Conservation (phyloP, 1,140 invertebrate genomes). For the Harlomillsia oculata region DNA sequence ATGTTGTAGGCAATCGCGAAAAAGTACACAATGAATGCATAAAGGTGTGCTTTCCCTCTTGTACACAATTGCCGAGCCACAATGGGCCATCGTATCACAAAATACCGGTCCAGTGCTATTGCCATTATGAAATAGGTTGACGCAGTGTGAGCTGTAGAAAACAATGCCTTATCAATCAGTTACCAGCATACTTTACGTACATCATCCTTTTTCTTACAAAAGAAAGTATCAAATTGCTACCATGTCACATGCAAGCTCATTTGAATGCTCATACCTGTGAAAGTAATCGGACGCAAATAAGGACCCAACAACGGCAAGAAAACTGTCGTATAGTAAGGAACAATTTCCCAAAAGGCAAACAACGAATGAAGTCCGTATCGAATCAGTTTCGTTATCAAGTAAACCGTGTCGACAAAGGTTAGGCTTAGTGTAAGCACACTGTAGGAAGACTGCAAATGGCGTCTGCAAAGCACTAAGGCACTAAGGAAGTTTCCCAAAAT, state of each 20-base stretch:
- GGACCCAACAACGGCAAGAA: constrained; percentile 15
- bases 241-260: not conserved
- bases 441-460: constrained; percentile 13
- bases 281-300: constrained; percentile 17
- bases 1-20: constrained; percentile 19
- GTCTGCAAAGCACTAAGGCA: constrained; percentile 9
- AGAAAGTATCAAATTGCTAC: not conserved
- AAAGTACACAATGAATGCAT: not conserved
- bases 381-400: constrained; percentile 14
- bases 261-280: constrained; percentile 12
- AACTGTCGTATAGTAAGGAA: not conserved
- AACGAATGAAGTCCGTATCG: constrained; percentile 13
- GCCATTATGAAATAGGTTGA: constrained; percentile 22
- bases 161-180: not conserved
- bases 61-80: constrained; percentile 11
- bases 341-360: constrained; percentile 6
- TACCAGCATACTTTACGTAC: not conserved
- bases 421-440: constrained; percentile 15
- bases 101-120: constrained; percentile 21
- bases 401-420: constrained; percentile 12
- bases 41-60: not conserved
- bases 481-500: constrained; percentile 20
- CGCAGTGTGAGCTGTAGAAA: constrained; percentile 16
- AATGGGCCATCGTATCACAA: constrained; percentile 6
- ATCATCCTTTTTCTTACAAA: no score